These are phyloP conservation scores for Pangasius krempfi DNA, from an alignment of 2,797 vertebrate species.

Conservation along the genomic window DNA sequence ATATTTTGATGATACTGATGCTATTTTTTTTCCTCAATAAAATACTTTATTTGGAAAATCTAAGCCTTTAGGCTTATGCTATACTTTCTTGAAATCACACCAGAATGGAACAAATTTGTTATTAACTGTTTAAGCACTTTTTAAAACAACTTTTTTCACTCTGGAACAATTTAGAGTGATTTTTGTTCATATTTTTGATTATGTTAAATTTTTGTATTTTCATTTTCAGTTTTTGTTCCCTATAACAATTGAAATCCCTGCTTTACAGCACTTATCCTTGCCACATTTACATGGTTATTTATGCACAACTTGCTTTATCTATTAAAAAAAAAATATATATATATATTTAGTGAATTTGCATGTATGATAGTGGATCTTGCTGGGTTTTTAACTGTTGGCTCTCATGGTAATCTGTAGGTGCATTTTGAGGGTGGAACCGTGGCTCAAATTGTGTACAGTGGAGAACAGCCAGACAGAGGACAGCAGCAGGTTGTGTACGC, in stretches of 20 bases:
- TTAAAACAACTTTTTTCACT: no score
- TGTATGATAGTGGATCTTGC: not conserved
- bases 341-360: not conserved
- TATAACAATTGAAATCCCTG: not conserved
- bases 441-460: conserved; percentile 95
- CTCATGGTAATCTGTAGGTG: conserved; percentile 75
- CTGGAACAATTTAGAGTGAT: no score
- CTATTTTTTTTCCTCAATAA: no score
- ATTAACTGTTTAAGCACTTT: no score
- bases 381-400: not conserved
- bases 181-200: not conserved
- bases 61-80: not conserved
- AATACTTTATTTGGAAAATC: not conserved
- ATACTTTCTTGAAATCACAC: no score
- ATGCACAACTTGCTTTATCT: not conserved
- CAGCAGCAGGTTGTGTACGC: conserved; percentile 96
- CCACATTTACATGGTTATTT: not conserved
- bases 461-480: conserved; percentile 84
- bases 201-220: not conserved
- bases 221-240: not conserved
- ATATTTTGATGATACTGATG: no score
- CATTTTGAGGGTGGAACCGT: conserved; percentile 90
- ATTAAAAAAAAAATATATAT: no score
- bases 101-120: no score
- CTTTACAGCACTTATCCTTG: not conserved